These are phyloP conservation scores for Oreamnos americanus DNA, from an alignment of 2,113 vertebrate species.

Conservation along the genomic window DNA sequence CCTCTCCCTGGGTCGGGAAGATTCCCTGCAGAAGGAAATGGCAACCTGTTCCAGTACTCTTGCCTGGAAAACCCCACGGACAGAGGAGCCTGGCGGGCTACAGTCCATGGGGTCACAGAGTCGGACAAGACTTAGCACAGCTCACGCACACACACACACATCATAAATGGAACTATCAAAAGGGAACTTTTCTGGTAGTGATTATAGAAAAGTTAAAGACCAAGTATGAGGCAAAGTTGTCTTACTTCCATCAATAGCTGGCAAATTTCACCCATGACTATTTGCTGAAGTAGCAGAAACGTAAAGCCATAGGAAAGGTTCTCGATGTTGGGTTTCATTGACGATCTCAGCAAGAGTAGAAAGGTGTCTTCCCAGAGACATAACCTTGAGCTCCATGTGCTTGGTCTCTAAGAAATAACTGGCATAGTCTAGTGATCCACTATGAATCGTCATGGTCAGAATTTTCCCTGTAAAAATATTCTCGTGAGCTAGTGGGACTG, in stretches of 20 bases:
- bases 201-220: background rate
- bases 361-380: background rate
- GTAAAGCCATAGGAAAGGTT: background rate
- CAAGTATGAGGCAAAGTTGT: background rate
- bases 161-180: too few relatives aligned
- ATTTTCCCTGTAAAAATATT: background rate
- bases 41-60: background rate
- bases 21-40: background rate
- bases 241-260: background rate
- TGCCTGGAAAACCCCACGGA: background rate
- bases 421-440: background rate
- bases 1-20: background rate
- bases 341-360: background rate
- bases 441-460: background rate
- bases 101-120: background rate
- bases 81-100: background rate
- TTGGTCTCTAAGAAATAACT: background rate
- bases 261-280: background rate
- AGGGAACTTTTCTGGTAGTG: background rate
- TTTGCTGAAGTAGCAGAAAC: background rate
- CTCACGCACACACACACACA: background rate
- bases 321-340: background rate
- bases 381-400: background rate
- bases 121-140: background rate
- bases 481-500: background rate